phyloP scores from a whole-genome alignment of 2,888 invertebrate species.

The Eupeodes luniger region DNA sequence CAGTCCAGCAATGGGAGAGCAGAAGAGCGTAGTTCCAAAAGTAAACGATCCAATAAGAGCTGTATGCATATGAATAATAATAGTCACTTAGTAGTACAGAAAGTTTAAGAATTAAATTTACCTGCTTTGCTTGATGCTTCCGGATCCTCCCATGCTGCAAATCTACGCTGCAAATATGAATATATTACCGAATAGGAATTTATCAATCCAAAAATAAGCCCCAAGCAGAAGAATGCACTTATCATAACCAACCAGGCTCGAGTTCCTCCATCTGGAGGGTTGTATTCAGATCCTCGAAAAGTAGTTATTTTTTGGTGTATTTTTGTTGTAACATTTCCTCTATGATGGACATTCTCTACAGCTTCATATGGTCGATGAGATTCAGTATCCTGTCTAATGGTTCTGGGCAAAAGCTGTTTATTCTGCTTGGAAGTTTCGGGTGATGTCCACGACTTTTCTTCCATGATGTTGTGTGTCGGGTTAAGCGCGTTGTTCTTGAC shows the following conservation, averaged over 20 bases:
- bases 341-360: neutral
- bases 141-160: conserved; percentile 50
- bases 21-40: conserved; percentile 67
- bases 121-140: conserved; percentile 74
- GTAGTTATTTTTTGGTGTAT: conserved; percentile 57
- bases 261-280: conserved; percentile 68
- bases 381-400: neutral
- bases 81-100: neutral
- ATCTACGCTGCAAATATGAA: conserved; percentile 56
- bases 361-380: too few species aligned
- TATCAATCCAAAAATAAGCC: conserved; percentile 66
- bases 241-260: conserved; percentile 72
- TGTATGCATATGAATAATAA: neutral
- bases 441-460: conserved; percentile 18
- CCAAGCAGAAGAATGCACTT: conserved; percentile 64
- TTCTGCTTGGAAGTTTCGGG: conserved; percentile 3
- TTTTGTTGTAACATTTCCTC: conserved; percentile 19
- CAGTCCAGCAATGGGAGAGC: conserved; percentile 66
- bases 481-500: conserved; percentile 30
- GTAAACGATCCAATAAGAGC: conserved; percentile 72
- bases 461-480: conserved; percentile 42
- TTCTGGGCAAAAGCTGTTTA: conserved; percentile 40
- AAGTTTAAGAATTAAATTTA: neutral
- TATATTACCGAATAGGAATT: conserved; percentile 70
- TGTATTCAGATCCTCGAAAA: neutral